Base-by-base conservation (phyloP, 2,888 invertebrate species). In the Lordiphosa fenestrarum region DNA sequence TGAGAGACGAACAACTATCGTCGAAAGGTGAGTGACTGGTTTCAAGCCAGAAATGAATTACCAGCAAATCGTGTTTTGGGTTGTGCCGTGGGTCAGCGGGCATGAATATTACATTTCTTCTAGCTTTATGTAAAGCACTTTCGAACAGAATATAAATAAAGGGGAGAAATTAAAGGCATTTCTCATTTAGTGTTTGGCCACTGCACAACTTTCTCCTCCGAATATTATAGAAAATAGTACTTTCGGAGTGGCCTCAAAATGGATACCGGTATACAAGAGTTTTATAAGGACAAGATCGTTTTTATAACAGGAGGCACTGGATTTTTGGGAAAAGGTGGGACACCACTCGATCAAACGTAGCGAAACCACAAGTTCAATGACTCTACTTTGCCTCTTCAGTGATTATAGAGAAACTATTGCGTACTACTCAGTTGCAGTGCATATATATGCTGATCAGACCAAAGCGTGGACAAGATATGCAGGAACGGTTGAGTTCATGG, bases 391-490 rank as follows among this genome's bases (percentile, higher is more conserved):
- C 41, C 25, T 37, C 47, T 60, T 19, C 61, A 90, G 93, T 92
- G 58, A 87, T 92, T 19, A 88, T 93, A 55, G 92, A 93, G 74
- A 93, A 93, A 81, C 86, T 93, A 35, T 86, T 93, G 21, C 90
- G 93, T 44, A 89, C 90, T 12, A 93, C 92, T 38, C 90, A 91
- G 38, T 77, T 92, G 5, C 89, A 90, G 30, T 89, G 90, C 10
- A 89, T 93, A 58, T 93, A 91, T 75, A 73, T 93, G 25, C 85
- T 93, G 40, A 89, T 93, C 19, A 88, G 93, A 47, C 85, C 90
- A 30, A 93, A 93, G 83, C 91, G 91, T 86, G 94, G 90, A 0
- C 93, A 93, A 83, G 92, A 93, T 69, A 90, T 93, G 39, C 91
- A 92, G 69, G 61, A 13, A 21, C 59, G 59, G 1, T 6, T 60